These are phyloP conservation scores for Clarias magur DNA, from an alignment of 2,113 vertebrate species.

Conservation along the genomic window DNA sequence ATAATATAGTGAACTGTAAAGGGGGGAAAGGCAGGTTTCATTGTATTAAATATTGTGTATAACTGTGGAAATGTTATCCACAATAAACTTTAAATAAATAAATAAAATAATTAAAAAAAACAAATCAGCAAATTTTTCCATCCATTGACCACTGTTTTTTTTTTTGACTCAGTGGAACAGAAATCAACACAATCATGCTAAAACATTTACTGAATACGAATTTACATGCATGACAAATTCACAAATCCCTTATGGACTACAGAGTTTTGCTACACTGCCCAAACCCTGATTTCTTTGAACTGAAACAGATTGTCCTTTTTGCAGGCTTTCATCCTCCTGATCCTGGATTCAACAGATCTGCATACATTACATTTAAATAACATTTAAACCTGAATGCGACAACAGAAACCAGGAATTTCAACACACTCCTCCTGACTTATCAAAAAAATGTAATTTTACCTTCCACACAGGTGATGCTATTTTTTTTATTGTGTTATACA, in stretches of 20 bases:
- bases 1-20: too few species aligned
- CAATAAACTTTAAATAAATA: too few species aligned
- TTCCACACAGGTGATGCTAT: too few species aligned
- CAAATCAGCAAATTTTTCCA: neutral
- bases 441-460: too few species aligned
- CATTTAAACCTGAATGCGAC: neutral
- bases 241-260: neutral
- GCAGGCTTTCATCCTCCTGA: neutral
- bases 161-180: neutral
- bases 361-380: neutral
- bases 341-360: neutral
- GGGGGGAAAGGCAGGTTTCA: too few species aligned
- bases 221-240: neutral
- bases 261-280: neutral
- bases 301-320: neutral
- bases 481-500: neutral
- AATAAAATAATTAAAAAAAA: too few species aligned
- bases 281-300: neutral
- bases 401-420: neutral
- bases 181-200: neutral
- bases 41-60: too few species aligned
- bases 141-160: neutral
- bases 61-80: too few species aligned
- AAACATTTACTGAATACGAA: neutral
- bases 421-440: neutral